Base-by-base conservation (phyloP, 2,113 vertebrate genomes). In the Rhizomys pruinosus region DNA sequence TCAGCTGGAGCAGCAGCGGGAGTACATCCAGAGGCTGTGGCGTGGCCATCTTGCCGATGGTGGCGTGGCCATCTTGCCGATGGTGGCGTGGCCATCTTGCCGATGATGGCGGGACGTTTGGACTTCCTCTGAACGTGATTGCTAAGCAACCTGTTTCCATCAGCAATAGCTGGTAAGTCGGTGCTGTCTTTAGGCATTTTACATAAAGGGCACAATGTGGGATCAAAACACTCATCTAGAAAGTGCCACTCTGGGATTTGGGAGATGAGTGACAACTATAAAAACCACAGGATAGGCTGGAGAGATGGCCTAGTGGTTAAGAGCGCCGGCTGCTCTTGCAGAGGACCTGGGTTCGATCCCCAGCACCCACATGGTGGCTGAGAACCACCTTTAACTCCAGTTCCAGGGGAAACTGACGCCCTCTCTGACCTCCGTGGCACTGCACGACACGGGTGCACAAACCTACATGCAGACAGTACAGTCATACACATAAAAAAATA, bases 131-230 rank as follows among this genome's bases (percentile, higher is more conserved):
- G 72, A 98, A 98, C 89, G 96, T 98, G 68, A 91, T 98, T 94
- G 92, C 97, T 91, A 98, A 98, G 61, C 97, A 98, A 66, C 94
- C 97, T 93, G 97, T 98, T 77, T 98, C 98, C 92, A 91, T 98
- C 82, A 98, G 97, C 96, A 98, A 96, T 95, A 97, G 97, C 85
- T 73, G 89, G 98, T 97, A 94, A 97, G 97, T 82, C 63, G 68
- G 8, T 80, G 17, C 71, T 90, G 77, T 72, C 86, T 87, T 87
- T 64, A 87, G 64, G 47, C 12, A 37, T 66, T 89, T 95, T 55
- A 68, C 32, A 84, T 84, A 59, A 89, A 84, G 68, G 19, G 1
- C 19, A 69, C 63, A 59, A n/a, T 39, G 11, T 47, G 82, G 66
- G 78, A n/a, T 86, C 34, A 76, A 88, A 88, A 86, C 61, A 61